phyloP scores from a whole-genome alignment of 2,797 vertebrate genomes.

The Anguilla megastoma region DNA sequence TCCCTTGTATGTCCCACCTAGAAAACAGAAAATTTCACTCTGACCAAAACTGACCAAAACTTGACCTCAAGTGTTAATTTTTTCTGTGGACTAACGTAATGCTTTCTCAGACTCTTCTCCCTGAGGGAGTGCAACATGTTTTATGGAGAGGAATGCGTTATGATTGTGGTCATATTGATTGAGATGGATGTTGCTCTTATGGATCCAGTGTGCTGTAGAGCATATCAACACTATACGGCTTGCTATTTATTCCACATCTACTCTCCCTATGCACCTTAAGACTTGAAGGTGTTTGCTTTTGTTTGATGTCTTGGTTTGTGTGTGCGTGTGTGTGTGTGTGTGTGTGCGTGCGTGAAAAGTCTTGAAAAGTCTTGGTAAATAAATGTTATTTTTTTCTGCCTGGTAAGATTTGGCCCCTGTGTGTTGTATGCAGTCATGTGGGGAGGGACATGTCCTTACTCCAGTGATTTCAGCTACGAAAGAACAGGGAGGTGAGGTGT shows the following conservation, averaged over 20 bases:
- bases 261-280: neutral
- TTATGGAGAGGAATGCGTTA: neutral
- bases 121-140: neutral
- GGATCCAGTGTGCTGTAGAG: neutral
- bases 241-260: neutral
- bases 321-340: neutral
- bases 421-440: neutral
- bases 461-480: conserved; percentile 18
- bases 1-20: neutral
- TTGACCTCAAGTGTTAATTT: neutral
- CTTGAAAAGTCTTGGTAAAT: conserved; percentile 11
- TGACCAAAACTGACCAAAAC: neutral
- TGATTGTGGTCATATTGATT: conserved; percentile 6
- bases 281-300: neutral
- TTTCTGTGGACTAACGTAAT: neutral
- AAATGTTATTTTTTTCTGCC: neutral
- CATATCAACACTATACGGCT: neutral
- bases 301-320: neutral
- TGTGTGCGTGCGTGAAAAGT: neutral
- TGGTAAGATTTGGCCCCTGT: conserved; percentile 16
- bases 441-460: neutral
- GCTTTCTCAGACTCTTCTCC: neutral
- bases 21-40: neutral
- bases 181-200: neutral
- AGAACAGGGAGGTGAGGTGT: neutral